Conservation (phyloP, 2,113 vertebrate genomes). For the Xiphias gladius region DNA sequence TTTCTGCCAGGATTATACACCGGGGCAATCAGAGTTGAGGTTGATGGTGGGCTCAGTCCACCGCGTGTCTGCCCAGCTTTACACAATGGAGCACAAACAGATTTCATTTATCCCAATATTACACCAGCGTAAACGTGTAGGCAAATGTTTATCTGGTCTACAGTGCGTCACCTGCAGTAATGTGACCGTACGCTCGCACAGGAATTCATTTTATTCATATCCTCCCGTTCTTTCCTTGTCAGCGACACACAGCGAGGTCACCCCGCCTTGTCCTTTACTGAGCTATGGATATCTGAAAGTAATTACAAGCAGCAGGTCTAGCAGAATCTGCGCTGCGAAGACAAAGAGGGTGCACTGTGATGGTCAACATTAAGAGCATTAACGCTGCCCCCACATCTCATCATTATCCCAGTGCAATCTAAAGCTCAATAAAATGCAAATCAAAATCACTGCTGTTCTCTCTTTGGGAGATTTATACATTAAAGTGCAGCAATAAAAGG, state of each 20-base stretch:
- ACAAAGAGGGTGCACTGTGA: constrained; percentile 42
- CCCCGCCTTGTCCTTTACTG: constrained; percentile 31
- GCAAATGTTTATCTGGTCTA: neutral
- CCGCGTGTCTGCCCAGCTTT: neutral
- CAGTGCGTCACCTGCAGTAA: constrained; percentile 9
- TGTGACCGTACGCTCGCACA: neutral
- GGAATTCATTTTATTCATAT: constrained; percentile 13
- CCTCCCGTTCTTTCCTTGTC: constrained; percentile 31
- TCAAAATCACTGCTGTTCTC: constrained; percentile 55
- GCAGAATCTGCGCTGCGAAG: neutral
- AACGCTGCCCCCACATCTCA: constrained; percentile 63
- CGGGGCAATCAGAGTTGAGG: neutral
- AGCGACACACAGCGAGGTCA: constrained; percentile 38
- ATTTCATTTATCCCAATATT: neutral
- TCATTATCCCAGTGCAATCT: constrained; percentile 63
- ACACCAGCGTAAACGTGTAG: neutral
- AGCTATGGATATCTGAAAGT: constrained; percentile 47
- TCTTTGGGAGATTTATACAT: constrained; percentile 73
- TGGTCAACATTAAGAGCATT: constrained; percentile 67
- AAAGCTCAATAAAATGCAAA: constrained; percentile 76
- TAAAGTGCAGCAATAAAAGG: constrained; percentile 72
- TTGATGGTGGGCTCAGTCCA: neutral
- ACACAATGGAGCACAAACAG: neutral
- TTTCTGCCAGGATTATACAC: neutral
- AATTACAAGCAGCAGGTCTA: constrained; percentile 53